Conservation (phyloP, 1,140 invertebrate species). For the Steinernema khuongi region DNA sequence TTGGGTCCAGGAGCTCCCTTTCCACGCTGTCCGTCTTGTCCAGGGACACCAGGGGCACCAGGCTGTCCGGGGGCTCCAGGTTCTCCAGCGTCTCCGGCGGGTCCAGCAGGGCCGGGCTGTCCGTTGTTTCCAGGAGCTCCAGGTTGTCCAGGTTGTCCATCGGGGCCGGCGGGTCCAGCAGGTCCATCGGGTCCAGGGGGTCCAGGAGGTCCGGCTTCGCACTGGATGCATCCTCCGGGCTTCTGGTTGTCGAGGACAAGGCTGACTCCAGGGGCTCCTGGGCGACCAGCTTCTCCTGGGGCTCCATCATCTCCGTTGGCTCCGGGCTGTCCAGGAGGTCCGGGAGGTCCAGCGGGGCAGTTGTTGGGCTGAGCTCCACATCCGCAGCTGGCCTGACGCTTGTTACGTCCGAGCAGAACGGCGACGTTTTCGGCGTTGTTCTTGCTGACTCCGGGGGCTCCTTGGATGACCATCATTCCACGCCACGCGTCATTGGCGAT, state of each 20-base stretch:
- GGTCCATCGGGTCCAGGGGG: constrained; percentile 31
- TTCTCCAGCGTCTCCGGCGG: constrained; percentile 30
- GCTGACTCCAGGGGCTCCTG: constrained; percentile 30
- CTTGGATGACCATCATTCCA: constrained; percentile 1
- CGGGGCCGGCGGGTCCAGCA: constrained; percentile 26
- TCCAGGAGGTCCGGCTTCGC: constrained; percentile 31
- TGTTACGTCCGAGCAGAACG: constrained; percentile 30
- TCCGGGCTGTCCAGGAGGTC: constrained; percentile 35
- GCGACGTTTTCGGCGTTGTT: constrained; percentile 11
- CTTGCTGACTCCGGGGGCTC: constrained; percentile 13
- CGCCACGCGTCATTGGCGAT: constrained; percentile 4
- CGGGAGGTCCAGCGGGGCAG: constrained; percentile 36
- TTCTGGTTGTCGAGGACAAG: neutral
- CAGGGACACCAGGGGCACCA: constrained; percentile 26
- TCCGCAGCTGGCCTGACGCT: constrained; percentile 38
- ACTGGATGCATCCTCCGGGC: constrained; percentile 30
- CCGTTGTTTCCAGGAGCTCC: constrained; percentile 23
- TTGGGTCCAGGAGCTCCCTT: constrained; percentile 18
- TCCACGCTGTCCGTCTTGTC: constrained; percentile 23
- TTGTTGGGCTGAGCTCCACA: constrained; percentile 31
- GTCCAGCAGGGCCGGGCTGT: constrained; percentile 20
- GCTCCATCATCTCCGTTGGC: constrained; percentile 33
- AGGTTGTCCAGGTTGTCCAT: constrained; percentile 25
- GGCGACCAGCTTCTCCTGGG: constrained; percentile 30
- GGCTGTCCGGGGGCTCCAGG: constrained; percentile 25